phyloP scores from a whole-genome alignment of 2,797 vertebrate species.

The Petrocephalus sullivani region DNA sequence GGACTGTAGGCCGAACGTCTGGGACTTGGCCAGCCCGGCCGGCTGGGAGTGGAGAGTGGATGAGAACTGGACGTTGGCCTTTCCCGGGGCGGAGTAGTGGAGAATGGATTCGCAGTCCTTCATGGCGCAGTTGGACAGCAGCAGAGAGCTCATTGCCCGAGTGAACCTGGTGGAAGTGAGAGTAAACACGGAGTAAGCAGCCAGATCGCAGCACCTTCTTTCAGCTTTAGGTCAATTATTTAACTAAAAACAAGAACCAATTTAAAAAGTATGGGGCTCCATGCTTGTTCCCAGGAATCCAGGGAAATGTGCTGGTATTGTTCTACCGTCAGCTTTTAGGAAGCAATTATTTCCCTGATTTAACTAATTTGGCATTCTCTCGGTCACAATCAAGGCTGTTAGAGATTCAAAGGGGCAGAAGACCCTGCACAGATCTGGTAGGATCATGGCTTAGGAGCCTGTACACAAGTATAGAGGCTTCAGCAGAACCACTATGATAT shows the following conservation, averaged over 20 bases:
- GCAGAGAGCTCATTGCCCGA: constrained; percentile 64
- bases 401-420: not conserved
- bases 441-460: not conserved
- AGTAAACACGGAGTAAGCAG: not conserved
- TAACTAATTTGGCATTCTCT: not conserved
- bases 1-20: constrained; percentile 60
- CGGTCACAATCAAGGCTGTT: not conserved
- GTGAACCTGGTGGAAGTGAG: constrained; percentile 37
- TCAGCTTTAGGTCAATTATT: not conserved
- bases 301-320: not conserved
- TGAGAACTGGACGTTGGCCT: constrained; percentile 57
- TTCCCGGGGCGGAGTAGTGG: constrained; percentile 58
- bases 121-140: constrained; percentile 54
- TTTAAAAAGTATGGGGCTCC: not conserved
- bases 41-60: constrained; percentile 39
- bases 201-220: not conserved
- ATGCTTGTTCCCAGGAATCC: not conserved
- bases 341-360: not conserved
- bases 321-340: not conserved
- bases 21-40: constrained; percentile 54
- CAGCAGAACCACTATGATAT: not conserved
- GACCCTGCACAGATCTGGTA: not conserved
- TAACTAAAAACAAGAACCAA: not conserved
- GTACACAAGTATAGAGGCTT: not conserved
- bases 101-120: constrained; percentile 64